Percentiles rank a stretch among this genome's conserved stretches.
phyloP scores from a whole-genome alignment of 2,797 vertebrate species.

The Cossypha polioptera region DNA sequence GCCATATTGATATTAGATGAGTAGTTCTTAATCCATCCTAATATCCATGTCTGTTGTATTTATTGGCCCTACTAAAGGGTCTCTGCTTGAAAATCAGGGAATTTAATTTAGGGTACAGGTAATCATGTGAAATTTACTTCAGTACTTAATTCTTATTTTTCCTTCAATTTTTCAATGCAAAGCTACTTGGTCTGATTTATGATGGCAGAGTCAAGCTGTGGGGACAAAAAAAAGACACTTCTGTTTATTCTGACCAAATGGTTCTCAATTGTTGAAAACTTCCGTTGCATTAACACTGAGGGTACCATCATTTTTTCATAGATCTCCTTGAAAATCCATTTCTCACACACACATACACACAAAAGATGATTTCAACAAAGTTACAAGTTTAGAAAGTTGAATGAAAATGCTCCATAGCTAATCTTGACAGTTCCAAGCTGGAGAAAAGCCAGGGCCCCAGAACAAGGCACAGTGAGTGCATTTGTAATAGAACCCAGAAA shows the following conservation, averaged over 20 bases:
- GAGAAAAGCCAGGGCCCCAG: neutral
- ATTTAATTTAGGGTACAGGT: neutral
- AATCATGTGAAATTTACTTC: neutral
- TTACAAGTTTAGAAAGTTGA: constrained; percentile 18
- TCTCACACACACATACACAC: neutral
- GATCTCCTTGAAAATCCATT: constrained; percentile 38
- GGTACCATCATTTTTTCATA: neutral
- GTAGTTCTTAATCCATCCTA: neutral
- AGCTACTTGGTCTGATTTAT: constrained; percentile 18
- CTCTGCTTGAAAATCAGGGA: neutral
- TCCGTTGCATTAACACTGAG: neutral
- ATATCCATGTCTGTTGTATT: neutral
- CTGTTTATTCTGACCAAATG: neutral
- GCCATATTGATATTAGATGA: neutral
- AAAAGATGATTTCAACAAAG: neutral
- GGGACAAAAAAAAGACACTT: neutral
- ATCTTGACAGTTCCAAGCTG: constrained; percentile 22
- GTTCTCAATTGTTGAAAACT: neutral
- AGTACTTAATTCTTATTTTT: neutral
- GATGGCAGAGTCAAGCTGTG: neutral
- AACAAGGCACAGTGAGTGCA: neutral
- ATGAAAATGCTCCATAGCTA: neutral
- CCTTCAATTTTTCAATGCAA: neutral
- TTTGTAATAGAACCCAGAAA: constrained; percentile 26
- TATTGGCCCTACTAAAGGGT: neutral